Conservation (phyloP, 2,888 invertebrate species). For the Drosophila stalkeri region DNA sequence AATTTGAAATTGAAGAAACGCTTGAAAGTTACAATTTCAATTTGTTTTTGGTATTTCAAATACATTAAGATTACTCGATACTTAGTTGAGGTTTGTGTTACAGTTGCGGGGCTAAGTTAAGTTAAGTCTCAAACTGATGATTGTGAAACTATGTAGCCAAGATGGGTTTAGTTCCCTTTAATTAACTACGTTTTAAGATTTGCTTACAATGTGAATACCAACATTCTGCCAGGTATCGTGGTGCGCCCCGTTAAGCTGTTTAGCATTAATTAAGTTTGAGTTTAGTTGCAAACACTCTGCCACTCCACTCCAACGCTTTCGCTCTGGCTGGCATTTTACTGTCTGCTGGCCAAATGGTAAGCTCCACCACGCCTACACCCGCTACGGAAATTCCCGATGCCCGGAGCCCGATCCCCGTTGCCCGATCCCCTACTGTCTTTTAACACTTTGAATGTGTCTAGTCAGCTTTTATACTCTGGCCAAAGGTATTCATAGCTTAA, state of each 20-base stretch:
- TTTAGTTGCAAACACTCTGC: slow-evolving; percentile 59
- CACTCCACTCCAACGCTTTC: slow-evolving; percentile 34
- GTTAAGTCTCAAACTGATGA: not conserved
- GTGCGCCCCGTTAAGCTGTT: slow-evolving; percentile 66
- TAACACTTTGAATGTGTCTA: slow-evolving; percentile 64
- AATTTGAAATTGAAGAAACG: not conserved
- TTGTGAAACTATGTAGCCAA: not conserved
- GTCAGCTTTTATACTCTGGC: slow-evolving; percentile 11
- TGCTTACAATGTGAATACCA: not conserved
- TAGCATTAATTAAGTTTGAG: slow-evolving; percentile 78
- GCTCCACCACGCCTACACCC: slow-evolving; percentile 28
- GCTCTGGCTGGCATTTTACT: slow-evolving; percentile 58
- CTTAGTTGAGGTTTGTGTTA: not conserved
- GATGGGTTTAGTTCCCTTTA: slow-evolving; percentile 3
- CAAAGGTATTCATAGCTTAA: not conserved
- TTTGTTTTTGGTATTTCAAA: not conserved
- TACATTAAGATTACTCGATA: not conserved
- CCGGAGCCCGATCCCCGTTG: slow-evolving; percentile 27
- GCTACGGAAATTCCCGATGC: slow-evolving; percentile 24
- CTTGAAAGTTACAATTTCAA: not conserved
- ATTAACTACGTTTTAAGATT: slow-evolving; percentile 16
- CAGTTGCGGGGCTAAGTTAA: not conserved
- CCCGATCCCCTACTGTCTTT: slow-evolving; percentile 65
- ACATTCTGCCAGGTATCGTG: not conserved
- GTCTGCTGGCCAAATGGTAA: slow-evolving; percentile 77